Conservation (phyloP, 1,140 invertebrate genomes). For the Myzus persicae region DNA sequence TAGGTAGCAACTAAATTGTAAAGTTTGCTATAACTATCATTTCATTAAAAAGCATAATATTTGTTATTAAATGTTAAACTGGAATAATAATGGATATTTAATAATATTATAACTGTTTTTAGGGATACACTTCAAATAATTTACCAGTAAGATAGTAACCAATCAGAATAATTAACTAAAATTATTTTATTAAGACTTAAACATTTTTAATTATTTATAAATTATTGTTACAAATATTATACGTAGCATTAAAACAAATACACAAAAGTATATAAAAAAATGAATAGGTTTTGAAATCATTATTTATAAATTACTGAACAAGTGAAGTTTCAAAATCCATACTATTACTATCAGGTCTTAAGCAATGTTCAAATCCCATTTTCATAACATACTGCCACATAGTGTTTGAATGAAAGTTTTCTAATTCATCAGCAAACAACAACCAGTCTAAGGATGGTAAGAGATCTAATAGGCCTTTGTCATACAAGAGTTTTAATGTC, state of each 20-base stretch:
- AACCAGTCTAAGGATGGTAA: conserved; percentile 47
- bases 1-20: too few relatives aligned
- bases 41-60: neutral
- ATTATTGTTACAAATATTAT: neutral
- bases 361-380: conserved; percentile 53
- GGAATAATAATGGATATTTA: neutral
- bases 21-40: neutral
- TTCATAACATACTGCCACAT: conserved; percentile 55
- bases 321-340: conserved; percentile 32
- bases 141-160: neutral
- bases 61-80: neutral
- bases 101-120: neutral
- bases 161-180: neutral
- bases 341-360: neutral
- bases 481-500: neutral
- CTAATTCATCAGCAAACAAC: conserved; percentile 25
- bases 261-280: neutral
- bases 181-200: neutral
- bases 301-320: neutral
- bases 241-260: neutral
- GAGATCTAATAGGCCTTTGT: conserved; percentile 3
- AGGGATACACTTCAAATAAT: neutral
- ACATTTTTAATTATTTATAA: too few relatives aligned
- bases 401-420: conserved; percentile 32
- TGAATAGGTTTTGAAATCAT: neutral